Conservation (phyloP, 2,797 vertebrate species). For the Chelon labrosus region DNA sequence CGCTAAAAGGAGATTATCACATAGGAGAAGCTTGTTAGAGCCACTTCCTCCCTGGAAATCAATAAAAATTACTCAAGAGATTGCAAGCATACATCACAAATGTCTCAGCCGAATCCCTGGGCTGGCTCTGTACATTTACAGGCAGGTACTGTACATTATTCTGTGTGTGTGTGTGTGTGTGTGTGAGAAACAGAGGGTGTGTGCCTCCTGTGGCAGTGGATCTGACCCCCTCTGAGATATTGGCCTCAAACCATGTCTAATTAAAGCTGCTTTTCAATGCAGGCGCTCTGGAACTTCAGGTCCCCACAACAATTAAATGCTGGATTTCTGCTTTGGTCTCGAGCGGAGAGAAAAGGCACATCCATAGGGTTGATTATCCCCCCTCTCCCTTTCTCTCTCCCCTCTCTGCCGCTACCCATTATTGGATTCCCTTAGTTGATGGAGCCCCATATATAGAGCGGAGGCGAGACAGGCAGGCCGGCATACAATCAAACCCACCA, state of each 20-base stretch:
- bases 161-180: slow-evolving; percentile 37
- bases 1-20: slow-evolving; percentile 80
- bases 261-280: slow-evolving; percentile 81
- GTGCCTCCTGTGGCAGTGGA: slow-evolving; percentile 57
- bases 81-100: slow-evolving; percentile 57
- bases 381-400: not conserved
- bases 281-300: slow-evolving; percentile 71
- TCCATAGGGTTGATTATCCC: slow-evolving; percentile 68
- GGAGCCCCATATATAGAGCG: slow-evolving; percentile 64
- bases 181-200: not conserved
- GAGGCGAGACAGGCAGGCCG: slow-evolving; percentile 30
- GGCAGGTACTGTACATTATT: slow-evolving; percentile 44
- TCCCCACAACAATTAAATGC: slow-evolving; percentile 82
- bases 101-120: slow-evolving; percentile 35
- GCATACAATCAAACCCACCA: slow-evolving; percentile 58
- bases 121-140: slow-evolving; percentile 26
- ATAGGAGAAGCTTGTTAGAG: slow-evolving; percentile 72
- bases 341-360: slow-evolving; percentile 57
- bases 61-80: slow-evolving; percentile 73
- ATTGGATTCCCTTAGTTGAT: slow-evolving; percentile 77
- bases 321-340: slow-evolving; percentile 69
- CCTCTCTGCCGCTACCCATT: slow-evolving; percentile 56
- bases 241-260: slow-evolving; percentile 77
- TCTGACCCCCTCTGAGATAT: slow-evolving; percentile 72
- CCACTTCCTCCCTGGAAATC: slow-evolving; percentile 73